A percentile compares a stretch with the other conserved stretches of the same genome.
phyloP scores from a whole-genome alignment of 2,113 vertebrate species.

The Lepus americanus region DNA sequence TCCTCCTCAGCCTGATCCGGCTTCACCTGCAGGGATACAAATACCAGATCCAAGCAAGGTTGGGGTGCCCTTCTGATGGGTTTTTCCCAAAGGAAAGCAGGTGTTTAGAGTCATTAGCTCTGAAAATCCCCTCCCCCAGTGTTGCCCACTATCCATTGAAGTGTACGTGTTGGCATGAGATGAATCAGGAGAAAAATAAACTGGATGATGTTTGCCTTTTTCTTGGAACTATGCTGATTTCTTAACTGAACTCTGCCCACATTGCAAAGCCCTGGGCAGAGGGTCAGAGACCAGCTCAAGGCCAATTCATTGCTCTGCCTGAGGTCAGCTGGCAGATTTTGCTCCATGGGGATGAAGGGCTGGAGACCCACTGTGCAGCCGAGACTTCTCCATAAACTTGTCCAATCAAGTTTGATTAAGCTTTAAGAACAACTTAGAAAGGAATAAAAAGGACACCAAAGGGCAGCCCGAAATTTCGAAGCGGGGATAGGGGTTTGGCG shows the following conservation, averaged over 20 bases:
- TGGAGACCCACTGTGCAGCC: not conserved
- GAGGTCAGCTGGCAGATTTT: conserved; percentile 56
- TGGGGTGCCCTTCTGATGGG: not conserved
- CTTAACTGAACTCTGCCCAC: conserved; percentile 79
- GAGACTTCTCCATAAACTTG: not conserved
- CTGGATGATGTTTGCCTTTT: conserved; percentile 71
- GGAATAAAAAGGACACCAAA: not conserved
- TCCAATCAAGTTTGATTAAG: conserved; percentile 61
- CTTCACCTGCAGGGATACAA: not conserved
- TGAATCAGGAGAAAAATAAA: conserved; percentile 79
- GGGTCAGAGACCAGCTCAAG: conserved; percentile 73
- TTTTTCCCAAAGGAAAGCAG: not conserved
- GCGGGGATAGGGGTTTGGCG: not conserved
- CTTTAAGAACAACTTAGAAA: conserved; percentile 49
- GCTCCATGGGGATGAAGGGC: not conserved
- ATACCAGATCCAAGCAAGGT: not conserved
- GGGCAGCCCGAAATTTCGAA: not conserved
- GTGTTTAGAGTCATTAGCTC: conserved; percentile 33
- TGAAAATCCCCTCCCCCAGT: not conserved
- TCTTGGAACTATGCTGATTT: conserved; percentile 79
- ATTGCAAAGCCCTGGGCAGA: conserved; percentile 60
- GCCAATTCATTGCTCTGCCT: conserved; percentile 52
- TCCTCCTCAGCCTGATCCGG: not conserved
- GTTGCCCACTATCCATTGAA: not conserved
- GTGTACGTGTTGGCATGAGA: conserved; percentile 64